These are phyloP conservation scores for Cheilosia pagana DNA, from an alignment of 2,888 invertebrate species.

Conservation along the genomic window DNA sequence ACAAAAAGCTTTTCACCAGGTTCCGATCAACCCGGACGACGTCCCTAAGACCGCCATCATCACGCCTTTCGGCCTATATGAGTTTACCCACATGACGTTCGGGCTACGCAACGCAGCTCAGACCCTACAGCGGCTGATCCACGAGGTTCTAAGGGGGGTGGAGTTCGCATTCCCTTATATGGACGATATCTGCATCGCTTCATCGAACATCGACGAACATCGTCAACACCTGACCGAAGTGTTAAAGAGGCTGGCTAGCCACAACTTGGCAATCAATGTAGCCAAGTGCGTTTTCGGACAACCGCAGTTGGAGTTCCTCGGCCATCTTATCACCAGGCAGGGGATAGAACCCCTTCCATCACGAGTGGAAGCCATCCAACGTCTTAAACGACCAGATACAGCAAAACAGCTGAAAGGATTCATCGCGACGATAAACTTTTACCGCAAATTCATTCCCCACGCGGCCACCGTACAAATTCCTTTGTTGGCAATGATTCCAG, in stretches of 20 bases:
- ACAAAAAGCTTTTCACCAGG: too few species aligned
- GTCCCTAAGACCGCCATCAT: conserved; percentile 28
- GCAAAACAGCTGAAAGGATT: conserved; percentile 37
- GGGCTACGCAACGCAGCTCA: conserved; percentile 15
- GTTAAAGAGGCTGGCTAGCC: conserved; percentile 28
- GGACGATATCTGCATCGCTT: conserved; percentile 31
- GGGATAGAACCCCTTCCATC: conserved; percentile 20
- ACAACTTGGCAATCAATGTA: conserved; percentile 44
- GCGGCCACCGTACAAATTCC: conserved; percentile 20
- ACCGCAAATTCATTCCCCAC: conserved; percentile 34
- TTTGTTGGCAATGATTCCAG: conserved; percentile 8
- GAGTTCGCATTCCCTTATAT: conserved; percentile 16
- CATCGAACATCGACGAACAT: conserved; percentile 29
- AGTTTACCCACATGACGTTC: conserved; percentile 22
- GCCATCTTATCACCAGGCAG: conserved; percentile 17
- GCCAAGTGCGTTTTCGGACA: conserved; percentile 46
- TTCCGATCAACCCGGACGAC: conserved; percentile 11
- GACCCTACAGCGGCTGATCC: conserved; percentile 31
- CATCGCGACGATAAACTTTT: conserved; percentile 38
- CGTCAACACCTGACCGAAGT: conserved; percentile 39
- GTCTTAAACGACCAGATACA: conserved; percentile 16
- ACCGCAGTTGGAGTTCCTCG: conserved; percentile 15
- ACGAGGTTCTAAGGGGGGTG: neutral
- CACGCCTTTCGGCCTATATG: conserved; percentile 27
- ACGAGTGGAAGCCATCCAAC: conserved; percentile 14